Conservation (phyloP, 2,113 vertebrate genomes). For the Origma solitaria region DNA sequence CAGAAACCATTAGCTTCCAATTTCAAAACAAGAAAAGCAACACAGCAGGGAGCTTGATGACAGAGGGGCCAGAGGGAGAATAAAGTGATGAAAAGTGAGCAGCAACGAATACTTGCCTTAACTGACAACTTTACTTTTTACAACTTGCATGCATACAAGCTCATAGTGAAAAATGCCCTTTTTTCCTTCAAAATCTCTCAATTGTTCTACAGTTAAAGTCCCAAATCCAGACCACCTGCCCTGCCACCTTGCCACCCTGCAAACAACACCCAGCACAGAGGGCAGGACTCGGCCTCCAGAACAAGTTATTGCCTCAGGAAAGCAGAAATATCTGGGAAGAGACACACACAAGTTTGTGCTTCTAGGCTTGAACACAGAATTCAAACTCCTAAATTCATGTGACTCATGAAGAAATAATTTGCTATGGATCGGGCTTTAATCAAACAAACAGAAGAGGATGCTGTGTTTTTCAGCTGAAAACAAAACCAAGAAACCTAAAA, state of each 20-base stretch:
- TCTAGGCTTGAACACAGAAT: not conserved
- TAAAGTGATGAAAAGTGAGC: not conserved
- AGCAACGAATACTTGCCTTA: not conserved
- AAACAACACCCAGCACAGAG: not conserved
- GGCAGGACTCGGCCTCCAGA: not conserved
- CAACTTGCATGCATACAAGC: not conserved
- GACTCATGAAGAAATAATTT: not conserved
- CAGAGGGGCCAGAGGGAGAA: not conserved
- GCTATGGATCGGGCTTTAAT: not conserved
- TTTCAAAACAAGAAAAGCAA: constrained; percentile 23
- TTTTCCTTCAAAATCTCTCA: not conserved
- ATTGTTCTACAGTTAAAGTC: not conserved
- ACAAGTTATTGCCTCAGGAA: not conserved
- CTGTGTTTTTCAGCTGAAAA: not conserved
- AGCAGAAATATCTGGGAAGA: not conserved
- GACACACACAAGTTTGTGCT: not conserved
- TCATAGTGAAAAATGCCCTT: not conserved
- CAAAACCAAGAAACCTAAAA: not conserved
- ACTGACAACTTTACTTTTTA: not conserved
- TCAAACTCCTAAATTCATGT: not conserved
- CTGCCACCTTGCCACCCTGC: not conserved
- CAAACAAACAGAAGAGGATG: not conserved
- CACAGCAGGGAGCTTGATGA: not conserved
- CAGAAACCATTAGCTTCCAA: constrained; percentile 47
- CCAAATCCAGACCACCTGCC: not conserved